Evolutionary conservation across 2,888 invertebrate genomes (phyloP).

Genomic region (Lithophane ornitopus): DNA sequence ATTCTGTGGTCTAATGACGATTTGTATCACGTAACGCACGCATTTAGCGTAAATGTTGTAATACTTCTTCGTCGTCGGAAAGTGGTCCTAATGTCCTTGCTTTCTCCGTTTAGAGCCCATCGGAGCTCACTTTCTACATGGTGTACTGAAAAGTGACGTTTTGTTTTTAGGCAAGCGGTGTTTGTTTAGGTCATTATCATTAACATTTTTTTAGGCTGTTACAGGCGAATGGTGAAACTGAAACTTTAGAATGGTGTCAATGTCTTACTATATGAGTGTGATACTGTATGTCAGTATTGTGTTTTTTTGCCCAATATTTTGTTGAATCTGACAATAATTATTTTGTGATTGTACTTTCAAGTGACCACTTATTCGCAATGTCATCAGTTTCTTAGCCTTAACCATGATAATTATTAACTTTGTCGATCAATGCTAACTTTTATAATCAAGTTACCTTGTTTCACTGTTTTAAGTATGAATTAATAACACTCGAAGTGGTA

Average conservation of each 20-base stretch:
- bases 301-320: too few relatives aligned
- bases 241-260: slow-evolving; percentile 13
- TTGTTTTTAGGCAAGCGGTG: slow-evolving; percentile 7
- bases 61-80: slow-evolving; percentile 55
- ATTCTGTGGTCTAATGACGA: slow-evolving; percentile 41
- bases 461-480: neutral
- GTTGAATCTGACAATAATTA: too few relatives aligned
- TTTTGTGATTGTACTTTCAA: neutral
- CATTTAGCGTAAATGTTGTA: slow-evolving; percentile 64
- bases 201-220: neutral
- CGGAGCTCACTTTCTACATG: slow-evolving; percentile 55
- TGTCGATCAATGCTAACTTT: slow-evolving; percentile 21
- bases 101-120: slow-evolving; percentile 70
- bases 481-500: neutral
- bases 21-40: slow-evolving; percentile 55
- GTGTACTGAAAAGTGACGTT: slow-evolving; percentile 33
- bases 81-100: slow-evolving; percentile 57
- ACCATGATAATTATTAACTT: slow-evolving; percentile 2
- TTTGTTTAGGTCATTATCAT: slow-evolving; percentile 34
- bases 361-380: neutral
- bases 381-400: neutral
- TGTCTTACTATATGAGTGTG: too few relatives aligned
- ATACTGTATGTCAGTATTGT: too few relatives aligned
- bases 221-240: neutral
- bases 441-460: slow-evolving; percentile 19